Conservation (phyloP, 2,113 vertebrate genomes). For the Acanthisitta chloris region DNA sequence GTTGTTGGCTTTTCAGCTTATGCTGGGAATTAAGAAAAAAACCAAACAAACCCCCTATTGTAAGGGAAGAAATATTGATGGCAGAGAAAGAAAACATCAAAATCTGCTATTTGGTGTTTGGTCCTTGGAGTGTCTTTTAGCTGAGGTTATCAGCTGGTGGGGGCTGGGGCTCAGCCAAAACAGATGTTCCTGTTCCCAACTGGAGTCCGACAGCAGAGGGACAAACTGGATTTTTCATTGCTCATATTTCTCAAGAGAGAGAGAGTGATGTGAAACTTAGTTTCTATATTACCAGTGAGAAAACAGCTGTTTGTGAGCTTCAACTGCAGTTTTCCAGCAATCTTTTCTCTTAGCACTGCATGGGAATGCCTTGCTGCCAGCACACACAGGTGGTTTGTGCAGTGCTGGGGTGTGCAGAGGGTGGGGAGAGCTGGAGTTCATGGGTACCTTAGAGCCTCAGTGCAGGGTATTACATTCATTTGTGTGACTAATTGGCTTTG, state of each 20-base stretch:
- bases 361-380: not conserved
- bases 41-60: not conserved
- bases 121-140: not conserved
- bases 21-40: accelerated
- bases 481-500: not conserved
- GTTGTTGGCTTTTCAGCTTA: not conserved
- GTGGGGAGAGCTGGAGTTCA: not conserved
- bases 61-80: not conserved
- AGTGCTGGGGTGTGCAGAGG: accelerated
- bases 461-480: not conserved
- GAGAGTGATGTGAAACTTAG: not conserved
- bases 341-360: not conserved
- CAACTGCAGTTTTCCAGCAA: not conserved
- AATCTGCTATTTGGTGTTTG: not conserved
- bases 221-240: not conserved
- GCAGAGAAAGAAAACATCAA: not conserved
- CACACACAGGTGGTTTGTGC: accelerated
- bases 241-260: not conserved
- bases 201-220: not conserved
- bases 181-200: constrained; percentile 17
- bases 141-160: not conserved
- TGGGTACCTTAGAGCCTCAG: not conserved
- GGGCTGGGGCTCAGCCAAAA: not conserved
- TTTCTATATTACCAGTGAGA: constrained; percentile 19
- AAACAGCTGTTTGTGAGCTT: constrained; percentile 25